Evolutionary conservation across 2,888 invertebrate species (phyloP), one percentile per base, ranked within the genome.

Genomic region (Thysanoteuthis rhombus): DNA sequence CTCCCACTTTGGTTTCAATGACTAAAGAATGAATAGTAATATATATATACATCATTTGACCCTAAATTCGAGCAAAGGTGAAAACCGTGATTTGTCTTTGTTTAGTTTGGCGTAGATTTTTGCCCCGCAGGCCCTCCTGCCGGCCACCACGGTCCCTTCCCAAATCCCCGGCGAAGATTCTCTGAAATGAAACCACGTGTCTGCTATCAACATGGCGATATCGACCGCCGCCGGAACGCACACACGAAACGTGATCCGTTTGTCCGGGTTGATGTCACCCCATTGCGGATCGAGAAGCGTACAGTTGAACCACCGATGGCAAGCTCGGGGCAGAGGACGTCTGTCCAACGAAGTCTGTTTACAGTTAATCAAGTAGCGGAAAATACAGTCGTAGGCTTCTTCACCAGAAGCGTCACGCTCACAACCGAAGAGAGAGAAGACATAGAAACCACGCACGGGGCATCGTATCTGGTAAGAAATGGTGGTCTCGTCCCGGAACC

Each of bases 391-490:
- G 92, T 95, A 95, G 2, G 95, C 95, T 42, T 95, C 95, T 36
- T 95, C 95, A 8, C 94, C 94, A 28, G 95, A 95, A 10, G 95
- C 95, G 94, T 95, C 95, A 2, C 94, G 93, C 90, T 94, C 94
- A 22, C 94, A 94, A 28, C 96, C 96, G 93, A 96, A 96, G n/a
- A 97, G 95, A 1, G 96, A 96, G 93, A 97, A 96, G 4, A 97
- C 96, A 94, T 96, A 97, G 94, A 96, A 96, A 5, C 96, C 97
- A 45, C 96, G 95, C 19, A 95, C 95, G 0, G 96, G 96, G 94
- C 96, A 96, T 19, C 96, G 94, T 42, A 96, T 95, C 92, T 96
- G 95, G 94, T 96, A 96, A 40, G 96, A 95, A 12, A 96, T 95
- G 8, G 95, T 95, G 42, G 94, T 95, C 38, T 96, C 95, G 92